Evolutionary conservation across 2,797 vertebrate genomes (phyloP).

Genomic region (Orientallactaga sibirica): DNA sequence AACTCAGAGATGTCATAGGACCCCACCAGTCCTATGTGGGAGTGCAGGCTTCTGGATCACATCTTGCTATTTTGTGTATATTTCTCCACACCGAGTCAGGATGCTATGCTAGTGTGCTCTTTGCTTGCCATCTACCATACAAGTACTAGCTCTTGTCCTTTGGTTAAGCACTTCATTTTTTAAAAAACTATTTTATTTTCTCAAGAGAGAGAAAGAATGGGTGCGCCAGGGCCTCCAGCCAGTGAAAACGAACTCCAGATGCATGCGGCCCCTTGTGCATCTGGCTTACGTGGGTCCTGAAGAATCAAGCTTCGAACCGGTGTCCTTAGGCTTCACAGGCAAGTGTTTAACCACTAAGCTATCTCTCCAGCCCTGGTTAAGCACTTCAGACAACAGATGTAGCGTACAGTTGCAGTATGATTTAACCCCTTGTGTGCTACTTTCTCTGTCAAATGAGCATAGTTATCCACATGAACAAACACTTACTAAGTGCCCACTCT

Average conservation of each 20-base stretch:
- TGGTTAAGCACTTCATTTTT: neutral
- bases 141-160: neutral
- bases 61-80: neutral
- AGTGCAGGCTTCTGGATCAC: neutral
- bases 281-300: no score
- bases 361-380: no score
- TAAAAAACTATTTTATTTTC: no score
- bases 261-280: no score
- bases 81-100: neutral
- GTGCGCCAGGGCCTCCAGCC: no score
- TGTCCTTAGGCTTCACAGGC: no score
- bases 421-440: neutral
- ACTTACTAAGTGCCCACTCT: neutral
- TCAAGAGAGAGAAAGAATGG: no score
- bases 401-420: neutral
- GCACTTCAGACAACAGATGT: neutral
- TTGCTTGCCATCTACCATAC: neutral
- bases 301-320: no score
- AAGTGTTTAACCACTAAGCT: no score
- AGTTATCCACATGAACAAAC: neutral
- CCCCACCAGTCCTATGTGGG: neutral
- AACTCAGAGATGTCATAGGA: neutral
- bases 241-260: no score
- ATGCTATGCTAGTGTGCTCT: neutral
- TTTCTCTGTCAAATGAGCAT: slow-evolving; percentile 32